These are phyloP conservation scores for Agapornis roseicollis DNA, from an alignment of 2,113 vertebrate species.

Conservation along the genomic window DNA sequence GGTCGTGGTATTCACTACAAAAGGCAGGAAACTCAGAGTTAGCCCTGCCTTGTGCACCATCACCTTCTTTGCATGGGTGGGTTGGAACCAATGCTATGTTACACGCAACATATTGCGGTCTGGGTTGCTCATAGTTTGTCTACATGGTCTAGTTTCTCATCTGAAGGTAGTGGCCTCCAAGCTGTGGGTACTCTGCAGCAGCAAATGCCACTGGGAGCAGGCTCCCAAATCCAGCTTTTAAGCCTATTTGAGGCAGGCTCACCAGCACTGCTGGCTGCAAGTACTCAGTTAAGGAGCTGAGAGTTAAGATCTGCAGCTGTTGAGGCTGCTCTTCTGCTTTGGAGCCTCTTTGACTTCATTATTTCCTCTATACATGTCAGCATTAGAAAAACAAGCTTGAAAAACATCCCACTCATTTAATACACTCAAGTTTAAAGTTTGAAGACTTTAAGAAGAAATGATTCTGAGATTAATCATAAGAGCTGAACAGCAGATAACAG, in stretches of 20 bases:
- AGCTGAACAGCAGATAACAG: not conserved
- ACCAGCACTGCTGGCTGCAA: not conserved
- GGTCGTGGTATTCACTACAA: accelerated
- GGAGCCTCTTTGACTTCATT: not conserved
- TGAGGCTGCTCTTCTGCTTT: not conserved
- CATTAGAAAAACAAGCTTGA: not conserved
- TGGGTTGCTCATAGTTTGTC: not conserved
- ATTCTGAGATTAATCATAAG: not conserved
- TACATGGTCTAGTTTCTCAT: accelerated
- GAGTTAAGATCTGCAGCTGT: not conserved
- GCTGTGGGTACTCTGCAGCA: not conserved
- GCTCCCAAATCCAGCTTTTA: not conserved
- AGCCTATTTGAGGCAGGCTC: not conserved
- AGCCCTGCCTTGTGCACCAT: not conserved
- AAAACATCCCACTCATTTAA: not conserved
- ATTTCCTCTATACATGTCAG: not conserved
- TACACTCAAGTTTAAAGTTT: not conserved
- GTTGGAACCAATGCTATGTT: not conserved
- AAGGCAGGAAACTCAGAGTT: conserved; percentile 31
- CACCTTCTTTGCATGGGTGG: not conserved
- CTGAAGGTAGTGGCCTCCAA: not conserved
- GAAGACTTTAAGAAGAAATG: not conserved
- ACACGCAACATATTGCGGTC: accelerated
- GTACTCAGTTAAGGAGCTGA: not conserved
- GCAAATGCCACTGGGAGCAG: not conserved